Evolutionary conservation across 2,888 invertebrate species (phyloP).

Genomic region (Apoderus coryli): DNA sequence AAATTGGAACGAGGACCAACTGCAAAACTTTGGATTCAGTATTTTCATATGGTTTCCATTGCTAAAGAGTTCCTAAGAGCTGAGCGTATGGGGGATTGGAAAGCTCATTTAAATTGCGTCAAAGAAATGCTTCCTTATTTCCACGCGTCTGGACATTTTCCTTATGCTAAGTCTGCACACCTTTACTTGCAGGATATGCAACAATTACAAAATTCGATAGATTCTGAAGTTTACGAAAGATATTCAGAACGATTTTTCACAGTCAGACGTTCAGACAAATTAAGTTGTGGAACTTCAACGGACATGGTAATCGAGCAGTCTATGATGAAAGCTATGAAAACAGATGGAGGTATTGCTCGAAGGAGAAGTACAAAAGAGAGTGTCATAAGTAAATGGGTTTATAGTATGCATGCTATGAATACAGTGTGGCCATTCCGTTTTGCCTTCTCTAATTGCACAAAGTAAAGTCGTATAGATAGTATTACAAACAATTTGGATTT

Average conservation of each 20-base stretch:
- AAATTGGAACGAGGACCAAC: slow-evolving; percentile 15
- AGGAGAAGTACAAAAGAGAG: slow-evolving; percentile 28
- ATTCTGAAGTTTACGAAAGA: slow-evolving; percentile 20
- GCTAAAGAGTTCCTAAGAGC: slow-evolving; percentile 27
- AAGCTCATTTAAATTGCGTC: slow-evolving; percentile 26
- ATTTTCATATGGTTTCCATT: slow-evolving; percentile 23
- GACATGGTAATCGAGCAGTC: slow-evolving; percentile 27
- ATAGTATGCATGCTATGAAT: too few species aligned
- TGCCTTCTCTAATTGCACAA: too few species aligned
- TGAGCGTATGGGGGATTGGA: slow-evolving; percentile 29
- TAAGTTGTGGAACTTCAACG: slow-evolving; percentile 27
- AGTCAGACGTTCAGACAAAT: slow-evolving; percentile 27
- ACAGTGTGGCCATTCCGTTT: too few species aligned
- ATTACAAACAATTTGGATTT: too few species aligned
- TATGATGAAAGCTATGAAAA: slow-evolving; percentile 26
- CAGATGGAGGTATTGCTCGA: slow-evolving; percentile 29
- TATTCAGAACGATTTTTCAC: slow-evolving; percentile 26
- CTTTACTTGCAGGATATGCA: slow-evolving; percentile 20
- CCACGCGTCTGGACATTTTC: slow-evolving; percentile 21
- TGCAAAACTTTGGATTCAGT: slow-evolving; percentile 6
- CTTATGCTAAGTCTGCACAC: slow-evolving; percentile 23
- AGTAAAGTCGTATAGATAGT: too few species aligned
- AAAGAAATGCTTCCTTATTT: slow-evolving; percentile 28
- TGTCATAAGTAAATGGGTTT: slow-evolving; percentile 28
- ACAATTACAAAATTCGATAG: slow-evolving; percentile 13